Evolutionary conservation across 1,140 invertebrate species (phyloP).

Genomic region (Meloidogyne chitwoodi): DNA sequence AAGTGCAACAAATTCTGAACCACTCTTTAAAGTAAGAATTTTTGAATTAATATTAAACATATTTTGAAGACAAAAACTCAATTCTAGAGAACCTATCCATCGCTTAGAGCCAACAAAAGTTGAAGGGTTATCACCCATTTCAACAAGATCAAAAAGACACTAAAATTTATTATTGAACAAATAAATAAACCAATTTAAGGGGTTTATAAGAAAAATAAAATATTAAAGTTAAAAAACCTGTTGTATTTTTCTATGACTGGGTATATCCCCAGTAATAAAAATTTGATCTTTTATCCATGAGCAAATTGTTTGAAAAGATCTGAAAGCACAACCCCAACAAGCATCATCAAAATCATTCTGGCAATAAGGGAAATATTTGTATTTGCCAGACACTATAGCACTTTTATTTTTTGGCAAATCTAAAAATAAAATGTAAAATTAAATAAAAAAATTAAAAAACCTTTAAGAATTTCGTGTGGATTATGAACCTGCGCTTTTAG

Average conservation of each 20-base stretch:
- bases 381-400: constrained; percentile 75
- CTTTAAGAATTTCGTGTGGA: neutral
- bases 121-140: constrained; percentile 84
- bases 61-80: constrained; percentile 82
- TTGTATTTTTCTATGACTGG: constrained; percentile 83
- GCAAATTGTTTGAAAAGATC: constrained; percentile 90
- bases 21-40: constrained; percentile 78
- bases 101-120: constrained; percentile 82
- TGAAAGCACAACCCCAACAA: constrained; percentile 98
- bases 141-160: constrained; percentile 80
- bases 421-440: neutral
- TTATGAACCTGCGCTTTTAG: no score
- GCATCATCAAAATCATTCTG: constrained; percentile 89
- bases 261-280: constrained; percentile 60
- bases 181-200: no score
- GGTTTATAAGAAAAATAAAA: no score
- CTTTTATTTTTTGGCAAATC: constrained; percentile 17
- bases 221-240: constrained; percentile 69
- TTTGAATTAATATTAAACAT: constrained; percentile 70
- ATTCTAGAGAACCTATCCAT: constrained; percentile 98
- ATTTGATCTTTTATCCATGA: constrained; percentile 71
- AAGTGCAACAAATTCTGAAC: constrained; percentile 75
- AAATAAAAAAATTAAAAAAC: neutral
- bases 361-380: constrained; percentile 93
- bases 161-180: constrained; percentile 32